phyloP scores from a whole-genome alignment of 2,113 vertebrate genomes.

The Oceanodroma tethys region DNA sequence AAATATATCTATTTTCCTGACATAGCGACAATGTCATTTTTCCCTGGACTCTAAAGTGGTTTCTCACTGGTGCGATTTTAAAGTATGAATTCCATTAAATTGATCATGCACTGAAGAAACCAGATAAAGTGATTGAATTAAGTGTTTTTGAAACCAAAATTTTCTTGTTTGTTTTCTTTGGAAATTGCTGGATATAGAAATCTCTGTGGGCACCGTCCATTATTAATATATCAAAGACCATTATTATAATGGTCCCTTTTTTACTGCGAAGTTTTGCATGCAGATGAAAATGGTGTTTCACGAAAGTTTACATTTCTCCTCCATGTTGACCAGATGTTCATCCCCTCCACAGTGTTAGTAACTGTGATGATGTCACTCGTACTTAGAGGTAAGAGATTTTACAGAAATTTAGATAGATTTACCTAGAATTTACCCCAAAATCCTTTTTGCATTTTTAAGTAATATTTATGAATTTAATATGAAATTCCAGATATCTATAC shows the following conservation, averaged over 20 bases:
- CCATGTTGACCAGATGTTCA: not conserved
- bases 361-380: not conserved
- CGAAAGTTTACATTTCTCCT: not conserved
- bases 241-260: not conserved
- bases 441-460: not conserved
- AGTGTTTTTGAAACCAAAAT: not conserved
- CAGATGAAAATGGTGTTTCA: not conserved
- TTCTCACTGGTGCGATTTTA: not conserved
- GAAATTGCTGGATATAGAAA: not conserved
- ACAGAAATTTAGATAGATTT: not conserved
- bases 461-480: not conserved
- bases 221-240: not conserved
- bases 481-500: not conserved
- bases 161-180: not conserved
- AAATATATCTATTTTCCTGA: not conserved
- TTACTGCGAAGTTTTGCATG: not conserved
- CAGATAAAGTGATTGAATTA: not conserved
- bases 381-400: not conserved
- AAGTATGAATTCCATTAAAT: not conserved
- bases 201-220: not conserved
- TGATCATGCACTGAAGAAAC: not conserved
- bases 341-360: not conserved
- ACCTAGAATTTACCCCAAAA: not conserved
- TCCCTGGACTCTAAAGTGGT: not conserved
- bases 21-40: not conserved